These are phyloP conservation scores for Characodon lateralis DNA, from an alignment of 2,797 vertebrate genomes.

Conservation along the genomic window DNA sequence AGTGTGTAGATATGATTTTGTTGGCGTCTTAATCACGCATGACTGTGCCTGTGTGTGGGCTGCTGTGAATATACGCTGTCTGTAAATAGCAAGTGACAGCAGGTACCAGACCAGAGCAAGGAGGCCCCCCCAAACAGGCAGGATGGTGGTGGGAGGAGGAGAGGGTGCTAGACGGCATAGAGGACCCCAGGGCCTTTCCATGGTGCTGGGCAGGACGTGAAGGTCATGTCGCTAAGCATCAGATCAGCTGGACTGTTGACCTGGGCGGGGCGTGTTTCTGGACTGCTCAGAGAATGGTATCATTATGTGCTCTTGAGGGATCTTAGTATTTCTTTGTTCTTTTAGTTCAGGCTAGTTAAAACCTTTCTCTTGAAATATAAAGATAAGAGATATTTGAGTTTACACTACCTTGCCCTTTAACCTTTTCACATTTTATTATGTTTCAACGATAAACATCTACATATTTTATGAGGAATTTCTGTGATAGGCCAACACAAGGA, in stretches of 20 bases:
- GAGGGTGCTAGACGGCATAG: constrained; percentile 24
- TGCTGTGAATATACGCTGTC: constrained; percentile 25
- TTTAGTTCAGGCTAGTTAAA: constrained; percentile 13
- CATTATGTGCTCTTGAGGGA: constrained; percentile 56
- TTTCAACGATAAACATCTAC: neutral
- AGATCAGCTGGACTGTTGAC: constrained; percentile 69
- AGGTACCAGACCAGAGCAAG: constrained; percentile 44
- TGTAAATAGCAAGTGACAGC: constrained; percentile 58
- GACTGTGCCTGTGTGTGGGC: constrained; percentile 46
- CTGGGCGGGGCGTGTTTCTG: constrained; percentile 45
- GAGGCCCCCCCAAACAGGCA: constrained; percentile 40
- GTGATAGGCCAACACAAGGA: neutral
- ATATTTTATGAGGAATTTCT: neutral
- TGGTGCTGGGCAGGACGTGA: constrained; percentile 63
- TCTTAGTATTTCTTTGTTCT: constrained; percentile 36
- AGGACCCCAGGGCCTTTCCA: constrained; percentile 58
- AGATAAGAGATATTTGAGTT: neutral
- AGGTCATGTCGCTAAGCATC: constrained; percentile 79
- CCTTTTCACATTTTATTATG: neutral
- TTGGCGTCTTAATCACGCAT: constrained; percentile 36
- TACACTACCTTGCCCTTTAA: too few species aligned
- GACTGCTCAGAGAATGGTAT: constrained; percentile 40
- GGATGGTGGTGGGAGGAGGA: constrained; percentile 38
- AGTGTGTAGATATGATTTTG: constrained; percentile 22
- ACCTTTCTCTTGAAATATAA: neutral